Conservation (phyloP, 2,888 invertebrate species). For the Apodemia duryi region DNA sequence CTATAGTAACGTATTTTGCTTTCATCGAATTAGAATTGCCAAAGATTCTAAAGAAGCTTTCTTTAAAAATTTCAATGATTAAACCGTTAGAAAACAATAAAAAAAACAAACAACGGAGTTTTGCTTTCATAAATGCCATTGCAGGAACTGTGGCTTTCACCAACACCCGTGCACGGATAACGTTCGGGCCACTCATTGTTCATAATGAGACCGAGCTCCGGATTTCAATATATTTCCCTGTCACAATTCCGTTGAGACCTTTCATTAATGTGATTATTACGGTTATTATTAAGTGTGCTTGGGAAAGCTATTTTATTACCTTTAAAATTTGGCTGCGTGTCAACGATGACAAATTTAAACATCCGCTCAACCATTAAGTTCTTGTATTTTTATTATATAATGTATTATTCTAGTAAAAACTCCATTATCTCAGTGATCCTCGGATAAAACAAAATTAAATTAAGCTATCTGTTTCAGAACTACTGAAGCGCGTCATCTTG, state of each 20-base stretch:
- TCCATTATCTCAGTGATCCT: slow-evolving; percentile 51
- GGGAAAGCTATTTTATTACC: not conserved
- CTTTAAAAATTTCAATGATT: not conserved
- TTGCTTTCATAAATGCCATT: slow-evolving; percentile 28
- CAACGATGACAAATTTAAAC: not conserved
- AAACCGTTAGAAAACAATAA: not conserved
- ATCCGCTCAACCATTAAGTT: no score
- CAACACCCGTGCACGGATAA: slow-evolving; percentile 35
- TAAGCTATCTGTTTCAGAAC: slow-evolving; percentile 83
- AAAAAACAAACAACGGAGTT: slow-evolving; percentile 28
- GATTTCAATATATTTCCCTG: slow-evolving; percentile 58
- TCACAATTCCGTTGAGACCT: slow-evolving; percentile 48
- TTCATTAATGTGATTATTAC: slow-evolving; percentile 61
- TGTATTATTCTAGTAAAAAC: slow-evolving; percentile 46
- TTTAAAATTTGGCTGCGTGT: not conserved
- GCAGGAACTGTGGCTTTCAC: slow-evolving; percentile 32
- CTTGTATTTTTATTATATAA: slow-evolving; percentile 23
- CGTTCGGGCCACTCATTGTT: slow-evolving; percentile 48
- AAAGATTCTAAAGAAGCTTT: no score
- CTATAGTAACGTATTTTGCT: no score
- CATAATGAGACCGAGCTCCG: slow-evolving; percentile 54
- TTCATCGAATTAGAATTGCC: not conserved
- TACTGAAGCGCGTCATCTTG: slow-evolving; percentile 91
- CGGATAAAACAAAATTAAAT: slow-evolving; percentile 61
- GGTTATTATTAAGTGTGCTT: slow-evolving; percentile 36